Evolutionary conservation across 2,797 vertebrate genomes (phyloP).

Genomic region (Pseudochromis fuscus): DNA sequence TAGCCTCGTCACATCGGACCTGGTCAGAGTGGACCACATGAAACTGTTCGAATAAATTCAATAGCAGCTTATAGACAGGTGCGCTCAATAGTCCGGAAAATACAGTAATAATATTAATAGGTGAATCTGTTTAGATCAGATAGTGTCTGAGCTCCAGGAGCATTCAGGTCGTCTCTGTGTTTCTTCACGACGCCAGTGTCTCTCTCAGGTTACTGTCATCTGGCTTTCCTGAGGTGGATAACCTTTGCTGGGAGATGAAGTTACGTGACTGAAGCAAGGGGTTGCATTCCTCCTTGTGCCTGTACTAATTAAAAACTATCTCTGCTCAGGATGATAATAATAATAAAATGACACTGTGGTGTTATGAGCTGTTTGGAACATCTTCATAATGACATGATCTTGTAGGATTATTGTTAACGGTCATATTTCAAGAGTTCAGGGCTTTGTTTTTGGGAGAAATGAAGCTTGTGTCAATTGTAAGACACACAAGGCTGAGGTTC

Average conservation of each 20-base stretch:
- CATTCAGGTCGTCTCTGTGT: constrained; percentile 51
- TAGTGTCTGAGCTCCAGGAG: constrained; percentile 19
- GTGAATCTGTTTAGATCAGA: constrained; percentile 7
- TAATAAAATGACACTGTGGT: constrained; percentile 34
- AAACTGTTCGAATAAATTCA: too few species aligned
- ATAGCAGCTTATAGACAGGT: too few species aligned
- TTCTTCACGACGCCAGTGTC: constrained; percentile 69
- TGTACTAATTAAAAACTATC: constrained; percentile 42
- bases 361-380: constrained; percentile 1
- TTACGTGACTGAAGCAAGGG: constrained; percentile 70
- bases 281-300: constrained; percentile 61
- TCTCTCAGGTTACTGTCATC: constrained; percentile 82
- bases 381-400: constrained; percentile 4
- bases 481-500: constrained; percentile 33
- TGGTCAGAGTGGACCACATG: too few species aligned
- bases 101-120: neutral
- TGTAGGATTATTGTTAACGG: constrained; percentile 9
- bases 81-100: too few species aligned
- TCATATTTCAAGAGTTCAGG: constrained; percentile 35
- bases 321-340: constrained; percentile 48
- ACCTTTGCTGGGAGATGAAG: constrained; percentile 80
- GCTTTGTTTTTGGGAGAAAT: constrained; percentile 35
- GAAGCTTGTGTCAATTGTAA: constrained; percentile 51
- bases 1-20: too few species aligned
- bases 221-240: constrained; percentile 68